Percentiles rank a stretch among this genome's conserved stretches.
Evolutionary conservation across 2,797 vertebrate species (phyloP).

Genomic region (Triplophysa bombifrons): DNA sequence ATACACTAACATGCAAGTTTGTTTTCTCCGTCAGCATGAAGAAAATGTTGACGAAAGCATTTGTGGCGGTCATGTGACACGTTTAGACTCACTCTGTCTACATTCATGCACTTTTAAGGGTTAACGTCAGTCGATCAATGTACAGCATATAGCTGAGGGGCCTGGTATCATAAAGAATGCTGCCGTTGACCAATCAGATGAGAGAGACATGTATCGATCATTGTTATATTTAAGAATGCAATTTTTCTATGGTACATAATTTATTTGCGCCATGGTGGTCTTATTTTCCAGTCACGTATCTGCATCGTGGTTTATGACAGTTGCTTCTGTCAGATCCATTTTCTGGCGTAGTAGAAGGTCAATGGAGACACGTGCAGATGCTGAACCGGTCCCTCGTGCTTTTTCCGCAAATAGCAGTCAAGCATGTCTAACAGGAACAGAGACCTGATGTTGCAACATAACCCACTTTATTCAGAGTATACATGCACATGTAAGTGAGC

Average conservation of each 20-base stretch:
- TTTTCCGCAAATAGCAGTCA: constrained; percentile 15
- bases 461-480: constrained; percentile 24
- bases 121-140: background rate
- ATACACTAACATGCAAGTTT: constrained; percentile 7
- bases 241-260: background rate
- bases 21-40: background rate
- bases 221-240: background rate
- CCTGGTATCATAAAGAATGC: too few relatives aligned
- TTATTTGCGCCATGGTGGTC: background rate
- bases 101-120: background rate
- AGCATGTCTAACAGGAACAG: constrained; percentile 31
- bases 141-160: too few relatives aligned
- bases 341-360: constrained; percentile 10
- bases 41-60: constrained; percentile 2
- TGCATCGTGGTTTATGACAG: background rate
- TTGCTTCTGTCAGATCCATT: background rate
- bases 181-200: background rate
- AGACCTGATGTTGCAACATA: constrained; percentile 24
- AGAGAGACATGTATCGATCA: background rate
- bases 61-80: background rate
- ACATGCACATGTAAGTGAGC: background rate
- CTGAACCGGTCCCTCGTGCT: constrained; percentile 25
- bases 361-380: constrained; percentile 29
- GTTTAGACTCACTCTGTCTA: background rate
- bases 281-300: background rate